Evolutionary conservation across 2,797 vertebrate genomes (phyloP).

Genomic region (Oceanodroma leucorhoa): DNA sequence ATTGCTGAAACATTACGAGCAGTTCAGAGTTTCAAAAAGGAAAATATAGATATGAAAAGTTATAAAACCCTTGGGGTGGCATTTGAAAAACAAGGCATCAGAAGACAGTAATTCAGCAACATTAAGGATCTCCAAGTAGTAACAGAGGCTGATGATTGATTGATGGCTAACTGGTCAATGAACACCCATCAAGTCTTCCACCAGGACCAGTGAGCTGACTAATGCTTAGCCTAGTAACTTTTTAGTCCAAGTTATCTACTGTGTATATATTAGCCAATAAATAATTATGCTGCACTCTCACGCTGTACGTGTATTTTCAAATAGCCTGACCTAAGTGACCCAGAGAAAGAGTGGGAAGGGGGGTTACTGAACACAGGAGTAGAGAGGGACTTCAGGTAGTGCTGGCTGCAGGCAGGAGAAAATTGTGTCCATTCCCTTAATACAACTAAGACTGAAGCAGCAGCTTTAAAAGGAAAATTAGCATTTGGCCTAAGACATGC

Average conservation of each 20-base stretch:
- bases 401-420: not conserved
- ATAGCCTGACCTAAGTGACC: not conserved
- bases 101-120: not conserved
- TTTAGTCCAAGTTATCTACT: not conserved
- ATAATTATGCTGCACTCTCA: not conserved
- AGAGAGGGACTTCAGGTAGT: not conserved
- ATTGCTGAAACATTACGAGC: not conserved
- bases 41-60: not conserved
- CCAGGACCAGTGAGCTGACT: not conserved
- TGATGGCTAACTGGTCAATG: not conserved
- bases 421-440: not conserved
- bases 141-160: not conserved
- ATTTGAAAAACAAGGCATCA: not conserved
- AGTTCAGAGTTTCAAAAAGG: not conserved
- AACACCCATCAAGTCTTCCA: not conserved
- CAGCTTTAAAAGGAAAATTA: not conserved
- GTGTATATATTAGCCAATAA: not conserved
- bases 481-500: not conserved
- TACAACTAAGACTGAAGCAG: not conserved
- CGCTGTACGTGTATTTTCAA: accelerated
- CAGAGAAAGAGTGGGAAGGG: not conserved
- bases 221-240: not conserved
- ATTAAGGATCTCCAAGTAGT: not conserved
- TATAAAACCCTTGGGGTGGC: not conserved
- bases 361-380: not conserved